A percentile compares a stretch with the other conserved stretches of the same genome.
phyloP scores from a whole-genome alignment of 2,888 invertebrate genomes.

The Pandemis corylana region DNA sequence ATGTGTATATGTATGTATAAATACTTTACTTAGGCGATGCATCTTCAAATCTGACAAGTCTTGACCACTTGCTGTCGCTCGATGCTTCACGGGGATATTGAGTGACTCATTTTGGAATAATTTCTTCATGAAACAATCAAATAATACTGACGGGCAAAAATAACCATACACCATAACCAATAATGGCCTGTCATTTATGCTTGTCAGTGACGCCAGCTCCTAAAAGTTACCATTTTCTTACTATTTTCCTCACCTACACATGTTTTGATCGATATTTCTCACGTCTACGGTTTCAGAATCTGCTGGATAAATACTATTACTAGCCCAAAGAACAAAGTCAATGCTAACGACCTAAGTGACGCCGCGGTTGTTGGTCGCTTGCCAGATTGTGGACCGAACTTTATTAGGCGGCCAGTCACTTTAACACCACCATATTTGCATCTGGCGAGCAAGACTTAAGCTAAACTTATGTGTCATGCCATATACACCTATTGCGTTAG shows the following conservation, averaged over 20 bases:
- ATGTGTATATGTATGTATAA: too few species aligned
- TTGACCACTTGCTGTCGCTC: neutral
- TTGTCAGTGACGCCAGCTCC: too few species aligned
- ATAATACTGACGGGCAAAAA: neutral
- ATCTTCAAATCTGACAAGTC: neutral
- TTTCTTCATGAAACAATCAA: too few species aligned
- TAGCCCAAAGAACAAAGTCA: constrained; percentile 47
- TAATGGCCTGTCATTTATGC: too few species aligned
- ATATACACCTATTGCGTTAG: neutral
- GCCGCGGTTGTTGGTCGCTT: constrained; percentile 41
- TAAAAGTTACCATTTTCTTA: too few species aligned
- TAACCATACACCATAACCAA: too few species aligned
- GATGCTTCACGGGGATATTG: neutral
- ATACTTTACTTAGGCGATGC: constrained; percentile 11
- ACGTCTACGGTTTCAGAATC: constrained; percentile 22
- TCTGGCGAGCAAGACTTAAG: constrained; percentile 11
- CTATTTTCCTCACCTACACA: neutral
- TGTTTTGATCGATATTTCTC: constrained; percentile 1
- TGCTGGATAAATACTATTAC: constrained; percentile 10
- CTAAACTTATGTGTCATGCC: neutral
- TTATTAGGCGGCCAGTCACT: constrained; percentile 48
- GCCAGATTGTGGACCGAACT: constrained; percentile 44
- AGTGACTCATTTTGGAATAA: neutral
- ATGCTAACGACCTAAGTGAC: constrained; percentile 61
- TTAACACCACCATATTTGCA: constrained; percentile 39